Base-by-base conservation (phyloP, 2,888 invertebrate species). In the Didymodactylos carnosus region DNA sequence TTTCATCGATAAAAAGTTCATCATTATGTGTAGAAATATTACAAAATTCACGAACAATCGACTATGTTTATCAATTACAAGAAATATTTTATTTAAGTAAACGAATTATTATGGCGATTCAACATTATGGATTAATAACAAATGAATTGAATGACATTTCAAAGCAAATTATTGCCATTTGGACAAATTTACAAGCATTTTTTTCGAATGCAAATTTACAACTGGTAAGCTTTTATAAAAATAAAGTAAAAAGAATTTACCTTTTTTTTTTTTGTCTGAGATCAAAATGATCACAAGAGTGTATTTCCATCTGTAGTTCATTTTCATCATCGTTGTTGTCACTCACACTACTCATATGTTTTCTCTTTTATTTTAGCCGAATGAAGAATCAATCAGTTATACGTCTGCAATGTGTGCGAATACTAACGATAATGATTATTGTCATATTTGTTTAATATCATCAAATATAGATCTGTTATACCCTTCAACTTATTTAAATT, bases 11-110 rank as follows among this genome's bases (percentile, higher is more conserved):
- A 76, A 84, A 84, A 71, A 85, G 85, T 46, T 85, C 86, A 76
- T 80, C 82, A 70, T 84, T 87, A 41, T 83, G 87, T 70, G 82
- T 83, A 72, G 87, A 87, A 81, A 85, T 88, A 25, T 80, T 87
- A 71, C 81, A 82, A 27, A 29, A 62, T n/a, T n/a, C 35, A n/a
- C 62, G 62, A n/a, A 62, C 62, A 10, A 16, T 19, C 7, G 62
- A 62, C n/a, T 62, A 62, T 62, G 62, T 62, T 62, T 35, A 62
- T 13, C 35, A 62, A 35, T 35, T 62, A 35, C 62, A 62, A 62
- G 62, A 62, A 62, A 62, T 62, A 16, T 62, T 62, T 35, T 35
- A 62, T 62, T 29, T 62, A 35, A 29, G 35, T 35, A 62, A 62
- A 35, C 16, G 62, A 62, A 62, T 62, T n/a, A n/a, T 35, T 35